Evolutionary conservation across 2,797 vertebrate genomes (phyloP).

Genomic region (Avahi laniger): DNA sequence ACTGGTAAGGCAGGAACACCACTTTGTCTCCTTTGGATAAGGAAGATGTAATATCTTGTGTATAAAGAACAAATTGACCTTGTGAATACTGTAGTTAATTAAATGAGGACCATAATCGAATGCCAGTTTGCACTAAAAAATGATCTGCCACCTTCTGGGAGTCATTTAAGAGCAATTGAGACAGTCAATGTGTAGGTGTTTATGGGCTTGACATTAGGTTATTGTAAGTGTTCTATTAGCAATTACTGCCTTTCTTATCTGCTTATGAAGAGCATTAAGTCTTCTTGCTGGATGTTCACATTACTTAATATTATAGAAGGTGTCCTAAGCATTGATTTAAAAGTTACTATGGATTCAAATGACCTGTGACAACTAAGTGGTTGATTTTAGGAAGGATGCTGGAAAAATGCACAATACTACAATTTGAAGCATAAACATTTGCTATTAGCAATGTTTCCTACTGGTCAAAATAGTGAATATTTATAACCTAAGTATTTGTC

Average conservation of each 20-base stretch:
- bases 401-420: neutral
- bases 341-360: neutral
- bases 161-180: slow-evolving; percentile 35
- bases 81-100: slow-evolving; percentile 44
- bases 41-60: slow-evolving; percentile 32
- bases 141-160: slow-evolving; percentile 6
- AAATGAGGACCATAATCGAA: slow-evolving; percentile 54
- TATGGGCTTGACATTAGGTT: neutral
- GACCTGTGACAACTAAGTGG: neutral
- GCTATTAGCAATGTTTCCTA: neutral
- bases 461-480: neutral
- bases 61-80: slow-evolving; percentile 58
- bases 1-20: neutral
- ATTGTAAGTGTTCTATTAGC: neutral
- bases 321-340: neutral
- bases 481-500: neutral
- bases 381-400: neutral
- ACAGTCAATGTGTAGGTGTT: slow-evolving; percentile 23
- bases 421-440: neutral
- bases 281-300: neutral
- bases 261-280: neutral
- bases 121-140: slow-evolving; percentile 57
- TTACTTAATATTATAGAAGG: neutral
- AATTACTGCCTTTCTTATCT: slow-evolving; percentile 17
- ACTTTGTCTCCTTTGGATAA: slow-evolving; percentile 49